phyloP scores from a whole-genome alignment of 2,888 invertebrate species.

The Epinotia nisella region DNA sequence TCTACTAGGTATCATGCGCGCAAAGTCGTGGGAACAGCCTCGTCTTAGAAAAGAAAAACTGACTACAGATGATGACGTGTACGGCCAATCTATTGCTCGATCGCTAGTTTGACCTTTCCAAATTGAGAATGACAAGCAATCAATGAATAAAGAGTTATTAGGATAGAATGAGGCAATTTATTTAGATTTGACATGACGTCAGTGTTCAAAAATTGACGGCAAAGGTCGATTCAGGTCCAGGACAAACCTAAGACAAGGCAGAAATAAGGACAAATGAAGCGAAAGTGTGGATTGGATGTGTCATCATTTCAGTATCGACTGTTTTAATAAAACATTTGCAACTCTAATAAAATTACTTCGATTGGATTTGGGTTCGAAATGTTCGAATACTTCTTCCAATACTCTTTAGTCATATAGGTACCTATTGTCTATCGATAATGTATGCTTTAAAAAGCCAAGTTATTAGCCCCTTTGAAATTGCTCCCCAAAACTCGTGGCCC shows the following conservation, averaged over 20 bases:
- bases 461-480: background rate
- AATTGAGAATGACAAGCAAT: conserved; percentile 55
- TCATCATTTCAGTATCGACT: background rate
- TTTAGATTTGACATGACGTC: conserved; percentile 52
- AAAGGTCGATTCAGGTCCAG: conserved; percentile 20
- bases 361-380: background rate
- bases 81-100: conserved; percentile 36
- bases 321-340: background rate
- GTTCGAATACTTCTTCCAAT: background rate
- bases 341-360: background rate
- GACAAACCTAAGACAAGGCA: conserved; percentile 28
- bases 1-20: background rate
- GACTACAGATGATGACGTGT: conserved; percentile 18
- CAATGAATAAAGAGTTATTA: conserved; percentile 50
- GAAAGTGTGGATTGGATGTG: conserved; percentile 12
- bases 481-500: background rate
- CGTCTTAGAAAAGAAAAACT: background rate
- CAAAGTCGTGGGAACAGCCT: conserved; percentile 18
- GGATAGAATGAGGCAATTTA: conserved; percentile 55
- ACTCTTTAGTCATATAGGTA: background rate
- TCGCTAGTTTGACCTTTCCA: conserved; percentile 50
- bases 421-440: background rate
- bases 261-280: conserved; percentile 22
- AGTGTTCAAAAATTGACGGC: conserved; percentile 27
- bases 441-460: background rate